Evolutionary conservation across 2,797 vertebrate genomes (phyloP), one percentile per base, ranked within the genome.

Genomic region (Xenops minutus): DNA sequence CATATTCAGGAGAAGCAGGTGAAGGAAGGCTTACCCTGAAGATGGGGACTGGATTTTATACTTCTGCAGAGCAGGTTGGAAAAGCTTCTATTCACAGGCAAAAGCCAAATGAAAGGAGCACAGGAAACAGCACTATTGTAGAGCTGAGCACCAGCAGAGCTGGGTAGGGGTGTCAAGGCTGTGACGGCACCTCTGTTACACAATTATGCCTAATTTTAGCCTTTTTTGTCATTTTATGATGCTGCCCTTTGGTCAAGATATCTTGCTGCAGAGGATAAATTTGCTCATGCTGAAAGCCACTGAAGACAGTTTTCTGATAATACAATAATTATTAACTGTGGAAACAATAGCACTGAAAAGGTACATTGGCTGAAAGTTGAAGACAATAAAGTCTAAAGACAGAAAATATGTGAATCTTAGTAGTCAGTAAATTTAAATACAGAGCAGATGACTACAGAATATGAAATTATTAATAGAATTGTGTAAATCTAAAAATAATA

Each of bases 151-250:
- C 46, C 32, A 81, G 68, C 64, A 78, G 77, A 91, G 22, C 17
- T 73, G 59, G 39, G 10, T 55, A 76, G 4, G 9, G 18, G 5
- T 32, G 24, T 21, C 44, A 37, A 73, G 5, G 55, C 23, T 73
- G 23, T 14, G 34, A 43, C 22, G 9, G 17, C 4, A 7, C 24
- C 14, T 52, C 3, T 0, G 12, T n/a, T 27, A 61, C 3, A 3
- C 8, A 85, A 36, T 58, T 82, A 26, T 34, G 34, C 6, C 22
- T 77, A 9, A 34, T 36, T 85, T 73, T n/a, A 64, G 17, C 39
- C 21, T 43, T 56, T 32, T 46, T 36, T 76, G n/a, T 32, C 46
- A 54, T 79, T 89, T 73, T 55, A 26, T 16, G 24, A 32, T 72
- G 43, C 37, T 52, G 32, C 1, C 8, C 6, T 8, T 67, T 56